Conservation (phyloP, 1,140 invertebrate species). For the Drosophila lowei region DNA sequence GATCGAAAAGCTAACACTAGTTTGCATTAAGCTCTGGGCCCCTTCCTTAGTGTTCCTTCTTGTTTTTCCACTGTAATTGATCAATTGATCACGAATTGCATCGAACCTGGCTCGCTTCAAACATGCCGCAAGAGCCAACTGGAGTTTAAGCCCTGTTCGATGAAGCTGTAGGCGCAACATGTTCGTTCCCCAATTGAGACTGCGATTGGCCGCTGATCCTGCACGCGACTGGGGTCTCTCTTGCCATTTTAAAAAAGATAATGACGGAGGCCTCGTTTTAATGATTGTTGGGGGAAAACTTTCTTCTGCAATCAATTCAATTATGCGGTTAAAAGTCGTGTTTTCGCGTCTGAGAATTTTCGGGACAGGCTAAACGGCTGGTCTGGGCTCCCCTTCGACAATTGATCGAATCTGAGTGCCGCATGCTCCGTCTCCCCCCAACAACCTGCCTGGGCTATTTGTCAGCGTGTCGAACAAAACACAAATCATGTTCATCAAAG, state of each 20-base stretch:
- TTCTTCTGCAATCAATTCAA: constrained; percentile 56
- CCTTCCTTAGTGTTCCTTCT: too few relatives aligned
- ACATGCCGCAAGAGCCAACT: neutral
- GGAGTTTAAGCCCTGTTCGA: constrained; percentile 32
- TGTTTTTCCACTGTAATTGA: too few relatives aligned
- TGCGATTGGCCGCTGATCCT: constrained; percentile 32
- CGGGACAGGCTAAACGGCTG: constrained; percentile 9
- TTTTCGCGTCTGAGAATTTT: constrained; percentile 15
- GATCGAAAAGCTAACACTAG: too few relatives aligned
- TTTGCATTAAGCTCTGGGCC: too few relatives aligned
- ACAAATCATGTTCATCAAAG: constrained; percentile 72
- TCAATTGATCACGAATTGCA: neutral
- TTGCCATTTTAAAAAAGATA: constrained; percentile 27
- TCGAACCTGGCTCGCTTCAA: neutral
- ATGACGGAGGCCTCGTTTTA: constrained; percentile 44
- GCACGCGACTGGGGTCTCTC: constrained; percentile 26
- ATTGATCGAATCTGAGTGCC: constrained; percentile 32
- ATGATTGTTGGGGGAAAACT: constrained; percentile 32
- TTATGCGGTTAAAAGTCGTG: constrained; percentile 61
- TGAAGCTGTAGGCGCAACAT: constrained; percentile 38
- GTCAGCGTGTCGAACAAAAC: constrained; percentile 50
- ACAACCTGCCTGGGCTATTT: constrained; percentile 17
- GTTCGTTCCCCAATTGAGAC: constrained; percentile 13
- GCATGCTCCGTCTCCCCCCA: too few relatives aligned
- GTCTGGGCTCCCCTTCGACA: neutral